Percentiles rank a stretch among this genome's conserved stretches.
phyloP scores from a whole-genome alignment of 2,888 invertebrate species.

The Tenodera sinensis region DNA sequence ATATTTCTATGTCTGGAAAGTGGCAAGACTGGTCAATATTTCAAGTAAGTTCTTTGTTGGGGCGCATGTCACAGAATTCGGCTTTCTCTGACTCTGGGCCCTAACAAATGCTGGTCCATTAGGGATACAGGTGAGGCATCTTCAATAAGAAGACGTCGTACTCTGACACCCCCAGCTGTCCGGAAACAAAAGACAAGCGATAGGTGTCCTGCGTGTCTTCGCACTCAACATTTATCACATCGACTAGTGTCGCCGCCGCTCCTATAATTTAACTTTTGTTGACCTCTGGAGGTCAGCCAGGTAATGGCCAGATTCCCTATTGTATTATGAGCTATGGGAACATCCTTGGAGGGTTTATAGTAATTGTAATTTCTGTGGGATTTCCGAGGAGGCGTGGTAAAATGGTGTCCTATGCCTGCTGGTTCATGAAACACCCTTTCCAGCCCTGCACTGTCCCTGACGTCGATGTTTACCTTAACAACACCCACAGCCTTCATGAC shows the following conservation, averaged over 20 bases:
- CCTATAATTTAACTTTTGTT: conserved; percentile 5
- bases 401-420: neutral
- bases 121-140: neutral
- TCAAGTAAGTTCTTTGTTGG: no score
- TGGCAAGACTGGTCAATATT: no score
- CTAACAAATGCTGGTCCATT: neutral
- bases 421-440: neutral
- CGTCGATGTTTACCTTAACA: no score
- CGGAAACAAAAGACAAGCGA: neutral
- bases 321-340: neutral
- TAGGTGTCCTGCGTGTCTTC: neutral
- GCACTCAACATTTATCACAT: neutral
- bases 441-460: neutral
- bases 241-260: neutral
- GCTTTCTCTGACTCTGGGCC: no score
- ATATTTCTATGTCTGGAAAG: no score
- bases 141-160: neutral
- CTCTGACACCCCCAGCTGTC: neutral
- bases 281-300: neutral
- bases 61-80: no score
- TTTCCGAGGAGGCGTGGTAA: neutral
- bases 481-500: no score
- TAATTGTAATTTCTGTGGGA: neutral
- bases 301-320: neutral
- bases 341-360: neutral